These are phyloP conservation scores for Tenebrosternarchus preto DNA, from an alignment of 2,113 vertebrate species.

Conservation along the genomic window DNA sequence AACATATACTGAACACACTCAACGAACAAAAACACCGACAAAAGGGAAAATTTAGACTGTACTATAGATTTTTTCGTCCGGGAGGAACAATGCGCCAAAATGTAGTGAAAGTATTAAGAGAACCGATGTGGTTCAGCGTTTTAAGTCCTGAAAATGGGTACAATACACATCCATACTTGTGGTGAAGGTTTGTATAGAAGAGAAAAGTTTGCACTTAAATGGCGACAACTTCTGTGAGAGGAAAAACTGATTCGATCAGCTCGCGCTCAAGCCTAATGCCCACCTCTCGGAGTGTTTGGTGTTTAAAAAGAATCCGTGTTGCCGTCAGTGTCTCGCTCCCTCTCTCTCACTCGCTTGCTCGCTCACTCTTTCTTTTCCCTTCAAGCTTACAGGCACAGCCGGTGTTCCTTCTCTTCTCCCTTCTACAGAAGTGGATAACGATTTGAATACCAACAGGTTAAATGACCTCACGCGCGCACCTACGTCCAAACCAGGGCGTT, in stretches of 20 bases:
- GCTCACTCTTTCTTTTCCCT: not conserved
- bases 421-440: slow-evolving; percentile 20
- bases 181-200: slow-evolving; percentile 51
- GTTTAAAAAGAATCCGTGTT: slow-evolving; percentile 62
- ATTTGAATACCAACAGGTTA: slow-evolving; percentile 50
- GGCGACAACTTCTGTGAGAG: slow-evolving; percentile 56
- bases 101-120: not conserved
- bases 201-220: slow-evolving; percentile 65
- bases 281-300: slow-evolving; percentile 50
- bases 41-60: not conserved
- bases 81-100: slow-evolving; percentile 50
- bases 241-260: slow-evolving; percentile 47
- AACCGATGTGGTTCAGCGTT: slow-evolving; percentile 56
- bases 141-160: slow-evolving; percentile 59
- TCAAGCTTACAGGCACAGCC: no score
- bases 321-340: slow-evolving; percentile 38
- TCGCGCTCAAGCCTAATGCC: slow-evolving; percentile 61
- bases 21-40: slow-evolving; percentile 9
- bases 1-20: slow-evolving; percentile 69
- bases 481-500: no score
- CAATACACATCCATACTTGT: slow-evolving; percentile 69
- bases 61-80: slow-evolving; percentile 37
- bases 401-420: not conserved
- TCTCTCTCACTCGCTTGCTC: slow-evolving; percentile 5
- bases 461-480: not conserved